A percentile compares a stretch with the other conserved stretches of the same genome.
Evolutionary conservation across 2,797 vertebrate species (phyloP).

Genomic region (Acanthornis magna): DNA sequence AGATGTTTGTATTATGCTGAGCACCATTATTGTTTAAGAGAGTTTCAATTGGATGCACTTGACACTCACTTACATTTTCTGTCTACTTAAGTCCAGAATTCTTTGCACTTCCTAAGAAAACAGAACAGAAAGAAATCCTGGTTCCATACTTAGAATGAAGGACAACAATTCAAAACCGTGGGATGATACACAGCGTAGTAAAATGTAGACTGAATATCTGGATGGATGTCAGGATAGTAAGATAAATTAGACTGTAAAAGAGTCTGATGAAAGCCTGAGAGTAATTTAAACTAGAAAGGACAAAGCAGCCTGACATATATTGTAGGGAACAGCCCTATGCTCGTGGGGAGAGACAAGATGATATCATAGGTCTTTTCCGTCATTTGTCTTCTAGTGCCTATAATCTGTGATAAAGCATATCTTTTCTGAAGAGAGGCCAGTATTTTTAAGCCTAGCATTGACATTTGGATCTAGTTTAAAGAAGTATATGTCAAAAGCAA

Average conservation of each 20-base stretch:
- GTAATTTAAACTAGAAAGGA: neutral
- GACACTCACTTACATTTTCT: neutral
- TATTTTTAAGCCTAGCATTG: neutral
- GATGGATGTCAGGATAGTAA: neutral
- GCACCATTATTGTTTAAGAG: neutral
- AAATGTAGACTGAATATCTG: neutral
- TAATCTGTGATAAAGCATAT: conserved; percentile 19
- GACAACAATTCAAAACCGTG: neutral
- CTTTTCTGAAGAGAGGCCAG: neutral
- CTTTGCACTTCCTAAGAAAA: neutral
- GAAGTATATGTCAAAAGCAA: neutral
- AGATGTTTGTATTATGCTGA: neutral
- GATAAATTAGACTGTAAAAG: neutral
- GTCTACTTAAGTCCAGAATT: neutral
- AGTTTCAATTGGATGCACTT: neutral
- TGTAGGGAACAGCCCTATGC: neutral
- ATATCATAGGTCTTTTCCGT: neutral
- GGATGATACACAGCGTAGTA: neutral
- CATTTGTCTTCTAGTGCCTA: neutral
- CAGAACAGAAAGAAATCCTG: neutral
- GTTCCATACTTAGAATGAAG: neutral
- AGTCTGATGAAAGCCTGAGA: neutral
- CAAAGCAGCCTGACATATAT: neutral
- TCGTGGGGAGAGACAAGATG: neutral
- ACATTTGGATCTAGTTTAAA: conserved; percentile 34